phyloP scores from a whole-genome alignment of 1,140 invertebrate species.

The Aphelenchoides besseyi region DNA sequence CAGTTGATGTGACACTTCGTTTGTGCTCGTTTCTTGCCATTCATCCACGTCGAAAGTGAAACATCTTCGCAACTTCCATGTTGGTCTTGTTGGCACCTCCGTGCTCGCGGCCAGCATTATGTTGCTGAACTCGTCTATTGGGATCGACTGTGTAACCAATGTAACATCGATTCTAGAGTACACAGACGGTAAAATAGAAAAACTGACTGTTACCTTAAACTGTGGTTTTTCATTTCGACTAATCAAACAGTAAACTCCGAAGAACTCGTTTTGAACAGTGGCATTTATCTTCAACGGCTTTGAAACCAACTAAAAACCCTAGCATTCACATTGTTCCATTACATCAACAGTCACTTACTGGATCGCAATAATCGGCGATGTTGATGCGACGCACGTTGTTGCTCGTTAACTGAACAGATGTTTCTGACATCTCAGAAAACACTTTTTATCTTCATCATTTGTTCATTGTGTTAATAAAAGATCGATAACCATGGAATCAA shows the following conservation, averaged over 20 bases:
- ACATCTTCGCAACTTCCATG: no score
- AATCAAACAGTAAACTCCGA: constrained; percentile 62
- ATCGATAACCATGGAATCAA: neutral
- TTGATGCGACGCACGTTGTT: neutral
- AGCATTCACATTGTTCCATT: no score
- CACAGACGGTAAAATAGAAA: neutral
- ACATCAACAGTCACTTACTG: constrained; percentile 21
- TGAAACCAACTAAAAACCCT: constrained; percentile 18
- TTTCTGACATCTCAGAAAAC: neutral
- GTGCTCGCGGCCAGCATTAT: constrained; percentile 80
- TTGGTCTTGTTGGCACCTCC: constrained; percentile 86
- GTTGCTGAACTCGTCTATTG: constrained; percentile 81
- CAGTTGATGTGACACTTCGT: no score
- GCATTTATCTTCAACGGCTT: constrained; percentile 21
- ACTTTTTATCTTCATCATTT: neutral
- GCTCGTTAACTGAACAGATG: neutral
- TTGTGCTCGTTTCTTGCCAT: no score
- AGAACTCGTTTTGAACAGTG: constrained; percentile 55
- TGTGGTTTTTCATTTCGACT: constrained; percentile 45
- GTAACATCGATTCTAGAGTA: constrained; percentile 69
- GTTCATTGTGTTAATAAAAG: neutral
- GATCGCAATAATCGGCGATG: constrained; percentile 35
- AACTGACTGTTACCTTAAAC: constrained; percentile 46
- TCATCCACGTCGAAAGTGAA: no score
- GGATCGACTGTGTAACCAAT: constrained; percentile 92